Evolutionary conservation across 2,113 vertebrate species (phyloP), one percentile per base, ranked within the genome.

Genomic region (Actenoides hombroni): DNA sequence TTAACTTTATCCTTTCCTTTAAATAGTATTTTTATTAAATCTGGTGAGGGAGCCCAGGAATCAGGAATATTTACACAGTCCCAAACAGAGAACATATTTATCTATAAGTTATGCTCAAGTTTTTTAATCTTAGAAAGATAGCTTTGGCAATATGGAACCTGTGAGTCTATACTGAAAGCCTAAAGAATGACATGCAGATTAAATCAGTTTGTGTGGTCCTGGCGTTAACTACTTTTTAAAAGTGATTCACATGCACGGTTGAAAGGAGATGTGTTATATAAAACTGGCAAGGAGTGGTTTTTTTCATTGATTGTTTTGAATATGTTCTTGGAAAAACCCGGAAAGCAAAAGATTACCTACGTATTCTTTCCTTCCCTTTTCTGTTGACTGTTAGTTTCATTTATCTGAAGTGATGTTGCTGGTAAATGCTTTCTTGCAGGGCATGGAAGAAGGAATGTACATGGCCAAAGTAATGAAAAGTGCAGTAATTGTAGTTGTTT

Each of bases 91-190:
- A 24, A 24, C 7, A 0, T 51, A 79, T 87, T 71, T 48, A 16
- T 70, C 8, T 61, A 0, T 4, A 0, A 11, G 49, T 49, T 40
- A 13, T 7, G 6, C 20, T 70, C 28, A 23, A 6, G 5, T 48
- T 61, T 90, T 70, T 35, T 16, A 28, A 9, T 54, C 24, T 68
- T 19, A 37, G 0, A 65, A 74, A 51, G 37, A 17, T 35, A 21
- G 33, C 40, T 85, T 57, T 71, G 69, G 53, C 1, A 13, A 3
- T 75, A 67, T 4, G 44, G 60, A 91, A 46, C 60, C n/a, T 75
- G 15, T 51, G 39, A 70, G 60, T 63, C 28, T 63, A 21, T 35
- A 6, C 11, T 53, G 31, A 17, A 19, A 31, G 37, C 21, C 69
- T 86, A 37, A 42, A 81, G 77, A 63, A 33, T 2, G 16, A 9